A percentile compares a stretch with the other conserved stretches of the same genome.
phyloP scores from a whole-genome alignment of 2,797 vertebrate species.

The Pangasius larnaudii region DNA sequence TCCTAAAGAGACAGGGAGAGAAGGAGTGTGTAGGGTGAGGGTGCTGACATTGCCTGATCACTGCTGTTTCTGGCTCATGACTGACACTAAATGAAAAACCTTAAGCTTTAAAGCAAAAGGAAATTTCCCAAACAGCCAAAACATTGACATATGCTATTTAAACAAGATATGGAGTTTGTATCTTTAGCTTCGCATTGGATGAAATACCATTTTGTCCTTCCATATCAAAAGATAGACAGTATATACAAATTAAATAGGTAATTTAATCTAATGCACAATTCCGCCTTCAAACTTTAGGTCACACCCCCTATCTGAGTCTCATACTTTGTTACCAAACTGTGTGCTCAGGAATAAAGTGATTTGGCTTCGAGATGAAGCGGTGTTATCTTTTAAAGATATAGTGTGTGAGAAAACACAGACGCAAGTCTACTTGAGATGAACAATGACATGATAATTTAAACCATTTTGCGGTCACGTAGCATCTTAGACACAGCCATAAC shows the following conservation, averaged over 20 bases:
- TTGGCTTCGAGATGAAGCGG: not conserved
- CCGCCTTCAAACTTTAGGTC: not conserved
- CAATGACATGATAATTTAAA: not conserved
- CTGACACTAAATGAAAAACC: slow-evolving; percentile 11
- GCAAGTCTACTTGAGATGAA: not conserved
- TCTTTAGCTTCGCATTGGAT: not conserved
- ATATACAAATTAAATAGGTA: not conserved
- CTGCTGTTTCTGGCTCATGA: slow-evolving; percentile 27
- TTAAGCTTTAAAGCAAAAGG: not conserved
- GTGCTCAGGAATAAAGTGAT: not conserved
- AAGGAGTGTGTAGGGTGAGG: slow-evolving; percentile 18
- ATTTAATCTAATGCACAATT: too few species aligned
- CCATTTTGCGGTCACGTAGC: not conserved
- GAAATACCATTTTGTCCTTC: not conserved
- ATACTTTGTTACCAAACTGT: not conserved
- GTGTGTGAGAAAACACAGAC: not conserved
- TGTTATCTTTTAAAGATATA: not conserved
- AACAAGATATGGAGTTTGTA: not conserved
- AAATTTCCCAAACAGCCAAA: not conserved
- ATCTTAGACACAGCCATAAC: not conserved
- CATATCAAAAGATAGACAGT: not conserved
- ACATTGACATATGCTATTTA: not conserved
- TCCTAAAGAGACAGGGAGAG: slow-evolving; percentile 73
- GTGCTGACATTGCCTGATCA: slow-evolving; percentile 37
- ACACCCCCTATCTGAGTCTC: not conserved